A percentile compares a stretch with the other conserved stretches of the same genome.
These are phyloP conservation scores for Trematomus bernacchii DNA, from an alignment of 2,797 vertebrate genomes.

Conservation along the genomic window DNA sequence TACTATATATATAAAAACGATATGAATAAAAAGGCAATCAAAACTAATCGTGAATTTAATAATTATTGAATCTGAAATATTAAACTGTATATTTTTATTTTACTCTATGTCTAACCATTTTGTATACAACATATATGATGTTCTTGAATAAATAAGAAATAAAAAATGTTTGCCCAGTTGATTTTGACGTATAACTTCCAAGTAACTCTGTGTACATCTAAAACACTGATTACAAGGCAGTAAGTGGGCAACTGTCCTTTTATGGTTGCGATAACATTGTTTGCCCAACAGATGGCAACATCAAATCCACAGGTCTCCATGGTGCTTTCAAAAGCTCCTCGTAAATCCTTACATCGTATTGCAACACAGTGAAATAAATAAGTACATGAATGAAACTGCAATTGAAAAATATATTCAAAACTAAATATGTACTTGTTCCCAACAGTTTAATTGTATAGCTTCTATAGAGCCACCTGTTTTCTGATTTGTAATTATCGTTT, in stretches of 20 bases:
- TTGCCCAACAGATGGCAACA: conserved; percentile 43
- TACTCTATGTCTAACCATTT: no score
- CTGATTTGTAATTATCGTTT: background rate
- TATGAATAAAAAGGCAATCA: no score
- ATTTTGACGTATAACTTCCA: background rate
- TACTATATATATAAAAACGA: no score
- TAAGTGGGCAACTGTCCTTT: rapidly evolving
- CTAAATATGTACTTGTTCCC: background rate
- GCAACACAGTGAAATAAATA: background rate
- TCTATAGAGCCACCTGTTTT: background rate
- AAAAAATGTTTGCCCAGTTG: no score
- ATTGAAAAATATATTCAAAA: rapidly evolving
- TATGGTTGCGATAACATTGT: no score
- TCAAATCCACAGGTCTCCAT: background rate
- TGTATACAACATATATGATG: no score
- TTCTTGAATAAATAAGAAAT: no score
- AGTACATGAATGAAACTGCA: background rate
- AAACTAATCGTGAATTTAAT: no score
- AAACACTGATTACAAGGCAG: background rate
- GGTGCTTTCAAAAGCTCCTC: conserved; percentile 4
- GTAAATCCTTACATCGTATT: rapidly evolving
- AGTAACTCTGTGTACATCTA: background rate
- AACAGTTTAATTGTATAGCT: background rate
- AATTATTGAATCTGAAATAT: no score
- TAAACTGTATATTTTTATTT: no score